Conservation (phyloP, 2,797 vertebrate genomes). For the Parauchenoglanis punctatus region DNA sequence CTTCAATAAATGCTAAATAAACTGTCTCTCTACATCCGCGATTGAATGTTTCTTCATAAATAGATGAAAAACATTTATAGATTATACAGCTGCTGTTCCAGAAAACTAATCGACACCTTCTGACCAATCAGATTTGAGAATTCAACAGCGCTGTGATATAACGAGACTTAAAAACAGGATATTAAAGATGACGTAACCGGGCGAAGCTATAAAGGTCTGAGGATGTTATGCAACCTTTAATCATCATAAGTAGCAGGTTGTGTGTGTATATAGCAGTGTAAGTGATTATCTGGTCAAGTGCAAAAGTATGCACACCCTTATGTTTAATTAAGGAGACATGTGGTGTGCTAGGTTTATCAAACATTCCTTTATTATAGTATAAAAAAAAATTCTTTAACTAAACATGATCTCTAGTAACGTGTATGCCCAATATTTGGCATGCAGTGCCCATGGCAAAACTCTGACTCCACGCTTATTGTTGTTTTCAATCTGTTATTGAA, state of each 20-base stretch:
- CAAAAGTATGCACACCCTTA: conserved; percentile 1
- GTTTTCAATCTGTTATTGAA: background rate
- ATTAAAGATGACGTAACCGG: no score
- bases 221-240: background rate
- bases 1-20: no score
- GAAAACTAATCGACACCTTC: no score
- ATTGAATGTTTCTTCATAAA: background rate
- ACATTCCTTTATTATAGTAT: background rate
- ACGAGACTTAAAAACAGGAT: no score
- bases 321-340: background rate
- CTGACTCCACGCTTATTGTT: background rate
- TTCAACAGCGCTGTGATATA: no score
- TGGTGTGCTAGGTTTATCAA: background rate
- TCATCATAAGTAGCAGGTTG: background rate
- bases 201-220: no score
- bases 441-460: background rate
- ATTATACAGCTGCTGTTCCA: no score
- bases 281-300: background rate
- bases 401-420: background rate
- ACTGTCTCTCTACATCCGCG: background rate
- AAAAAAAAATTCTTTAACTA: background rate
- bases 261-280: no score
- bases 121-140: no score
- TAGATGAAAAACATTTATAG: no score
- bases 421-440: background rate